phyloP scores from a whole-genome alignment of 2,888 invertebrate species.

The Drosophila limbata region DNA sequence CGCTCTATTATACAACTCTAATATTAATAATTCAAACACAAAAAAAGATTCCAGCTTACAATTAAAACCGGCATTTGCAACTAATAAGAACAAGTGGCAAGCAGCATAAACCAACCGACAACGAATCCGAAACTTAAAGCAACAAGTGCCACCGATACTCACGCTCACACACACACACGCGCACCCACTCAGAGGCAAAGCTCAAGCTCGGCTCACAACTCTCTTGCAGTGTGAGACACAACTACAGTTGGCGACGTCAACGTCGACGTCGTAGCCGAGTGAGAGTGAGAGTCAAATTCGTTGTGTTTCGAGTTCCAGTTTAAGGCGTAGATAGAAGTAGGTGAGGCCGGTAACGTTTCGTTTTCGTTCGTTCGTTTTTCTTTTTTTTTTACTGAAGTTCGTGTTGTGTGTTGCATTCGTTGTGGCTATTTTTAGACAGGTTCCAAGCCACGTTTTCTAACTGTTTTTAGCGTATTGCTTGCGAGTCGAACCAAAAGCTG shows the following conservation, averaged over 20 bases:
- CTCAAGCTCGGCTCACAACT: conserved; percentile 38
- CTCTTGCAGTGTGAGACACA: conserved; percentile 25
- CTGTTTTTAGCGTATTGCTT: conserved; percentile 80
- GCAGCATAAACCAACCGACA: conserved; percentile 2
- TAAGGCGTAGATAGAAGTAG: conserved; percentile 57
- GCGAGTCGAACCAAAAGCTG: conserved; percentile 23
- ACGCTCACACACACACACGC: conserved; percentile 6
- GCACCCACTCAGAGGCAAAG: conserved; percentile 1
- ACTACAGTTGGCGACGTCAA: conserved; percentile 4
- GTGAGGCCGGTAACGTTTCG: conserved; percentile 66
- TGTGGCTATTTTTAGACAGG: conserved; percentile 84
- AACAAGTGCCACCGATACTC: conserved; percentile 50
- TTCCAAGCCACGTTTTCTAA: conserved; percentile 84
- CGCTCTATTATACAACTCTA: neutral
- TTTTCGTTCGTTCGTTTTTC: conserved; percentile 57
- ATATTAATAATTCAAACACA: neutral
- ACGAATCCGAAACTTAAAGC: conserved; percentile 38
- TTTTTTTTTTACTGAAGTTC: conserved; percentile 59
- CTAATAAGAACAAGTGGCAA: conserved; percentile 26
- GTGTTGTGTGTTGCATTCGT: conserved; percentile 69
- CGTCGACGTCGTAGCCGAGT: conserved; percentile 9
- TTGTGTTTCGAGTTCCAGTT: conserved; percentile 49
- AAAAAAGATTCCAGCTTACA: conserved; percentile 47
- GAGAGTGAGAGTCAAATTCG: conserved; percentile 47
- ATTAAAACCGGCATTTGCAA: conserved; percentile 55